These are phyloP conservation scores for Grapholita molesta DNA, from an alignment of 1,140 invertebrate species.

Conservation along the genomic window DNA sequence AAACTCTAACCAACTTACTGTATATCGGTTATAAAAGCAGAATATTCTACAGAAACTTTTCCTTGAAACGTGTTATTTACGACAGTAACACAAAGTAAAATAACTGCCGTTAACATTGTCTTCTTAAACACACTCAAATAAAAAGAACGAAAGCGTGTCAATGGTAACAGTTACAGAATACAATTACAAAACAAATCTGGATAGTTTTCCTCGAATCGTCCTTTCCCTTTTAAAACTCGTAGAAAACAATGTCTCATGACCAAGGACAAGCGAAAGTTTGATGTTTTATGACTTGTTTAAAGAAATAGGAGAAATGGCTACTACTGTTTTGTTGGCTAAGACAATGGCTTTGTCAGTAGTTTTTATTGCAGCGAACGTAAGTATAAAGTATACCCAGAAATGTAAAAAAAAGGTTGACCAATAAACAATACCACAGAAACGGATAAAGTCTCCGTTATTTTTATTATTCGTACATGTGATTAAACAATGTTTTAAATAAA, in stretches of 20 bases:
- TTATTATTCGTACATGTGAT: not conserved
- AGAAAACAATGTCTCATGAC: not conserved
- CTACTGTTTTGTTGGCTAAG: not conserved
- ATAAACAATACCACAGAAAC: not conserved
- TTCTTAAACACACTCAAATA: not conserved
- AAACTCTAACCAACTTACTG: no score
- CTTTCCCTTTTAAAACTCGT: constrained; percentile 6
- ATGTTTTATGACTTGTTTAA: not conserved
- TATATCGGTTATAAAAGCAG: not conserved
- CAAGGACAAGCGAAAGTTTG: not conserved
- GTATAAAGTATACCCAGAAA: not conserved
- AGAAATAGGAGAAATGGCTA: not conserved
- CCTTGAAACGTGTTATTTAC: not conserved
- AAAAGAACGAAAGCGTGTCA: constrained; percentile 1
- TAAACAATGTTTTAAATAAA: not conserved
- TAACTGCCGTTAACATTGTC: not conserved
- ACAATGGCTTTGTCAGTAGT: not conserved
- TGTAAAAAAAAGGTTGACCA: not conserved
- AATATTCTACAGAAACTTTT: not conserved
- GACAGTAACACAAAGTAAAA: not conserved
- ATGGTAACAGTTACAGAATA: not conserved
- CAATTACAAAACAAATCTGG: not conserved
- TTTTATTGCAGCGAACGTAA: not conserved
- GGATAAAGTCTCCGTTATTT: not conserved
- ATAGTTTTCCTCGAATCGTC: not conserved